These are phyloP conservation scores for Synanthedon myopaeformis DNA, from an alignment of 2,888 invertebrate genomes.

Conservation along the genomic window DNA sequence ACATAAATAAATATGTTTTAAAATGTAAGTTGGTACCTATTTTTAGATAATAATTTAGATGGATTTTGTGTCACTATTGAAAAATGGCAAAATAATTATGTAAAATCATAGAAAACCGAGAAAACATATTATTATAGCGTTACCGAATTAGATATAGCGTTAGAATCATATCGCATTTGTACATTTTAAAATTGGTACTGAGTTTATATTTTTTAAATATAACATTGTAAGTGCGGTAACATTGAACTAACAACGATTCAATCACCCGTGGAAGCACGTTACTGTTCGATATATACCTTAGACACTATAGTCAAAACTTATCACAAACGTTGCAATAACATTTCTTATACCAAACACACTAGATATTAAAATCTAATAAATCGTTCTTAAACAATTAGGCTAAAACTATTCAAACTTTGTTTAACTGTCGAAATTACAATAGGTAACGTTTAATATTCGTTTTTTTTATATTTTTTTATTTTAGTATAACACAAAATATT, in stretches of 20 bases:
- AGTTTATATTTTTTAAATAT: too few relatives aligned
- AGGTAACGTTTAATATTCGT: neutral
- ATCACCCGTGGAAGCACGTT: conserved; percentile 4
- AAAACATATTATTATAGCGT: too few relatives aligned
- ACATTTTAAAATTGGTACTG: too few relatives aligned
- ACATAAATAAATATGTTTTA: too few relatives aligned
- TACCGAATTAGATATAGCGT: too few relatives aligned
- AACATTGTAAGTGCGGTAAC: neutral
- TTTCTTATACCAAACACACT: neutral
- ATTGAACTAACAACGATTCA: neutral
- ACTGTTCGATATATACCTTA: neutral
- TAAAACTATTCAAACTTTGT: neutral
- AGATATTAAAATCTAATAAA: neutral
- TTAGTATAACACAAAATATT: neutral
- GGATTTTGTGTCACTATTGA: too few relatives aligned
- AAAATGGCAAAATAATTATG: too few relatives aligned
- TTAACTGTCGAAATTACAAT: neutral
- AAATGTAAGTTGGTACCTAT: too few relatives aligned
- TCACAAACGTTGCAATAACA: neutral
- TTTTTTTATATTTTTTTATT: too few relatives aligned
- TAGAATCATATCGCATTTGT: too few relatives aligned
- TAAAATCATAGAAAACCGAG: too few relatives aligned
- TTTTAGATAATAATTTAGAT: too few relatives aligned
- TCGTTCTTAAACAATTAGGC: neutral
- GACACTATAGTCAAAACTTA: neutral